Conservation (phyloP, 2,113 vertebrate species). For the Uria lomvia region DNA sequence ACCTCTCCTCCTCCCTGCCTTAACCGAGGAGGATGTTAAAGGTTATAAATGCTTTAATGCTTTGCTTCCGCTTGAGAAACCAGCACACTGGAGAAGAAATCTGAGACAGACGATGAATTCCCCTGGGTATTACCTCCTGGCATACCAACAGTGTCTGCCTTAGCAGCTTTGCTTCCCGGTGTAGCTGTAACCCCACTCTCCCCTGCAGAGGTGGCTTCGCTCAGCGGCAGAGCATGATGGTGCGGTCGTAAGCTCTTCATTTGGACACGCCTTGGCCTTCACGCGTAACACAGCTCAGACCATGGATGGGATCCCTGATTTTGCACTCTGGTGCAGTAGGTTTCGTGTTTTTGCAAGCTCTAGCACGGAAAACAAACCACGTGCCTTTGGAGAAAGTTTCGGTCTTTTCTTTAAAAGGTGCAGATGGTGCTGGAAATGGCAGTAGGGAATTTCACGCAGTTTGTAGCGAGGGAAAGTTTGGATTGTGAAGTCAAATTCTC, state of each 20-base stretch:
- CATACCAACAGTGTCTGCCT: not conserved
- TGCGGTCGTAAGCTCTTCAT: accelerated
- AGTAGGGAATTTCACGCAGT: not conserved
- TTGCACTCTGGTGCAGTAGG: not conserved
- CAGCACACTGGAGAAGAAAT: not conserved
- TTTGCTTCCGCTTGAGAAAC: not conserved
- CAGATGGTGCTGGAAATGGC: not conserved
- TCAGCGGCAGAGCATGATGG: not conserved
- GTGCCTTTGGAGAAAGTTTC: not conserved
- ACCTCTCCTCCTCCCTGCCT: not conserved
- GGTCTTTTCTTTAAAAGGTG: not conserved
- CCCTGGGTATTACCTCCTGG: not conserved
- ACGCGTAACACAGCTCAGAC: accelerated
- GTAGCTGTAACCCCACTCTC: not conserved
- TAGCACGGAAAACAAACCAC: not conserved
- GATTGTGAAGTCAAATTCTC: not conserved
- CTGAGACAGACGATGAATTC: not conserved
- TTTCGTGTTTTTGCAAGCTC: not conserved
- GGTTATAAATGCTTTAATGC: not conserved
- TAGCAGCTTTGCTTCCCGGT: not conserved
- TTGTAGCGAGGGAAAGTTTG: not conserved
- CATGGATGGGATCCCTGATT: not conserved
- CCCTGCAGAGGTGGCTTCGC: not conserved
- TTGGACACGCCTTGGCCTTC: not conserved
- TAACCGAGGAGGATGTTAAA: not conserved